Evolutionary conservation across 1,140 invertebrate species (phyloP).

Genomic region (Leptestheria dahalacensis): DNA sequence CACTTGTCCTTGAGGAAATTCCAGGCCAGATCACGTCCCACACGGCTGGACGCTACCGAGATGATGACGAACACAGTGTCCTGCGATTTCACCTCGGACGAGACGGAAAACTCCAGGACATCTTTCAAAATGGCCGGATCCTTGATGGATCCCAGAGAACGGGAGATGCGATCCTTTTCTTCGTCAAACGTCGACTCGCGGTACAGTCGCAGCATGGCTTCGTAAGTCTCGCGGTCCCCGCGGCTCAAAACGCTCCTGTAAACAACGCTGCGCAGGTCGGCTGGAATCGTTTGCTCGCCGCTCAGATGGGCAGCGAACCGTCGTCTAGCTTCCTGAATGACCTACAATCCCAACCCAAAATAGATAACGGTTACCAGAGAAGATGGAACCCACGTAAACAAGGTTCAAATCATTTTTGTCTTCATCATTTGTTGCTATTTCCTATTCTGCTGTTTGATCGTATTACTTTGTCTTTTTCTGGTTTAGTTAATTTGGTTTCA

Average conservation of each 20-base stretch:
- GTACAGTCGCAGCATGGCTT: conserved; percentile 60
- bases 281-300: conserved; percentile 48
- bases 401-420: no score
- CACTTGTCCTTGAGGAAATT: conserved; percentile 72
- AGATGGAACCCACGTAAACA: no score
- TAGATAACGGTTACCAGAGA: no score
- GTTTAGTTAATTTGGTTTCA: no score
- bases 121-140: conserved; percentile 51
- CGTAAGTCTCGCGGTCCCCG: conserved; percentile 50
- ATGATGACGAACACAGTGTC: conserved; percentile 79
- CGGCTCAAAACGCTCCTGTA: conserved; percentile 65
- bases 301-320: conserved; percentile 53
- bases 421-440: no score
- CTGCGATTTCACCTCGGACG: conserved; percentile 80
- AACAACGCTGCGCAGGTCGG: conserved; percentile 72
- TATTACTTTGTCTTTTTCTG: no score
- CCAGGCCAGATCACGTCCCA: conserved; percentile 74
- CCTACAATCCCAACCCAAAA: background rate
- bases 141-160: conserved; percentile 58
- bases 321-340: conserved; percentile 48
- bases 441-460: no score
- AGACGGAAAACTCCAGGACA: conserved; percentile 22
- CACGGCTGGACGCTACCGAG: conserved; percentile 55
- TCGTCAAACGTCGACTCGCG: conserved; percentile 73
- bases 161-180: conserved; percentile 76